Percentiles rank a stretch among this genome's conserved stretches.
Evolutionary conservation across 2,888 invertebrate genomes (phyloP).

Genomic region (Lithosia quadra): DNA sequence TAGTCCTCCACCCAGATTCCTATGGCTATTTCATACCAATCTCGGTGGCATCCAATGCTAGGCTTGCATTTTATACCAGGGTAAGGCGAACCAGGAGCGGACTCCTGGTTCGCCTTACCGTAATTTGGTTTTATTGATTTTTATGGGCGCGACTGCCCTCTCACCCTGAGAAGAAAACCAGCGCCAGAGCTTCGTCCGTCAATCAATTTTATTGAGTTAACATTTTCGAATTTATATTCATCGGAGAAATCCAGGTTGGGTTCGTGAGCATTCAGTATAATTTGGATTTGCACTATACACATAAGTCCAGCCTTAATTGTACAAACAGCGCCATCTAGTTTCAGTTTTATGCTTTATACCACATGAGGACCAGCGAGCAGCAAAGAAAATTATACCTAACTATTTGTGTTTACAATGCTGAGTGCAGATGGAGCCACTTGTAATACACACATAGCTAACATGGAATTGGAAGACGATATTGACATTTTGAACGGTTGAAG

Average conservation of each 20-base stretch:
- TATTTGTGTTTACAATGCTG: background rate
- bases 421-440: background rate
- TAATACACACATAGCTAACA: background rate
- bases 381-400: background rate
- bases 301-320: background rate
- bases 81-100: too few species aligned
- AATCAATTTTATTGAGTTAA: background rate
- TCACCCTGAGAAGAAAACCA: background rate
- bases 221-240: too few species aligned
- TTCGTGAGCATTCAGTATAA: too few species aligned
- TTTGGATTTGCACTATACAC: background rate
- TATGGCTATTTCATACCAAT: background rate
- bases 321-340: slow-evolving; percentile 5
- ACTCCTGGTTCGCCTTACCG: too few species aligned
- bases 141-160: too few species aligned
- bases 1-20: too few species aligned
- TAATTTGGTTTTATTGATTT: too few species aligned
- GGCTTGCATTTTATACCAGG: too few species aligned
- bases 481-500: too few species aligned
- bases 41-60: background rate
- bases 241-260: too few species aligned
- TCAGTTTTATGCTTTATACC: background rate
- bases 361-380: background rate
- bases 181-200: background rate
- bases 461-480: background rate